Conservation (phyloP, 2,797 vertebrate genomes). For the Rallus crepitans region DNA sequence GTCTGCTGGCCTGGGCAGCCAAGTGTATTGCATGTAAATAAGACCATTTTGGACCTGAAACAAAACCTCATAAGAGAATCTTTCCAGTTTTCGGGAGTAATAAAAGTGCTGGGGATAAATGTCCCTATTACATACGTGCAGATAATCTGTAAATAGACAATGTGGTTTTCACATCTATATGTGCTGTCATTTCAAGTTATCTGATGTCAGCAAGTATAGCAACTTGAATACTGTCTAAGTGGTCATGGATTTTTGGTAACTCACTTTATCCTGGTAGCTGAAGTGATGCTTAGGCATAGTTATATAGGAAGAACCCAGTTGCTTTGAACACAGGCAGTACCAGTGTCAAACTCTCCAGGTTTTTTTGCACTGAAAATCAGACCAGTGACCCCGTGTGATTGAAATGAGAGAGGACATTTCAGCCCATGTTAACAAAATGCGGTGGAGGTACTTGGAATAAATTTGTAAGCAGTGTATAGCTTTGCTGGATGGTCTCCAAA, state of each 20-base stretch:
- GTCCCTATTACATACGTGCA: background rate
- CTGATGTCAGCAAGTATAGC: background rate
- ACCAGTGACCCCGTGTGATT: background rate
- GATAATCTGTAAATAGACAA: fast-evolving
- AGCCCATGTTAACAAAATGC: background rate
- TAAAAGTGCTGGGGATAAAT: background rate
- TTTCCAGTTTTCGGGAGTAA: background rate
- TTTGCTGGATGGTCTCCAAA: background rate
- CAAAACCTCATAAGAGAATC: background rate
- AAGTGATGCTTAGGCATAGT: fast-evolving
- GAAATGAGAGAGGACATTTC: constrained; percentile 20
- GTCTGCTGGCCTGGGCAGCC: background rate
- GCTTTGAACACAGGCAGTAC: background rate
- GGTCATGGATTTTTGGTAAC: background rate
- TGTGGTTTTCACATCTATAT: background rate
- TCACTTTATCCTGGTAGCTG: background rate
- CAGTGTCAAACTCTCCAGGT: background rate
- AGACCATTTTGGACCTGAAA: background rate
- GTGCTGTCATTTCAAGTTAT: background rate
- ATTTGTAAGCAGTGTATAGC: background rate
- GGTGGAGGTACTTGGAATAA: background rate
- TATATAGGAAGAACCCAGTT: background rate
- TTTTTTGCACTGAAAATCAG: background rate
- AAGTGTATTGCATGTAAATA: background rate
- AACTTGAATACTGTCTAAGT: background rate